These are phyloP conservation scores for Nasonovia ribisnigri DNA, from an alignment of 2,888 invertebrate species.

Conservation along the genomic window DNA sequence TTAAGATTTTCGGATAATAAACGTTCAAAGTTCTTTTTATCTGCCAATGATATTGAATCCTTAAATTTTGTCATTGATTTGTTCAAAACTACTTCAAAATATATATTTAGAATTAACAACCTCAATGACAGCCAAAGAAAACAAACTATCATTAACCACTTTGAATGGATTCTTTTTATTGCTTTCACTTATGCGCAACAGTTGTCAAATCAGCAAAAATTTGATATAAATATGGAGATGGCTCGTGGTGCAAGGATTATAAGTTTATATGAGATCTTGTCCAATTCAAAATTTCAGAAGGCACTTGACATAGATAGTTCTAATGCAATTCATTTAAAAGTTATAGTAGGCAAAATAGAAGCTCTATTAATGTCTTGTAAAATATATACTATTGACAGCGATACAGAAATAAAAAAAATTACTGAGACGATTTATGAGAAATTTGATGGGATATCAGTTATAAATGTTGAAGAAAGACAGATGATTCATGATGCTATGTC, in stretches of 20 bases:
- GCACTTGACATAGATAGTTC: background rate
- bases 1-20: background rate
- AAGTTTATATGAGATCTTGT: too few relatives aligned
- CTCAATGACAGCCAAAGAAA: background rate
- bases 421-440: constrained; percentile 66
- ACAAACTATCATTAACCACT: background rate
- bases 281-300: too few relatives aligned
- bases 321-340: constrained; percentile 48
- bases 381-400: constrained; percentile 66
- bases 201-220: too few relatives aligned
- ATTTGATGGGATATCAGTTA: constrained; percentile 50
- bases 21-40: background rate
- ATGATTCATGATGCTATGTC: constrained; percentile 72
- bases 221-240: too few relatives aligned
- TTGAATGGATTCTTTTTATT: too few relatives aligned
- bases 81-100: background rate
- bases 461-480: constrained; percentile 71
- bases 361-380: constrained; percentile 66
- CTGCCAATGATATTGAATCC: constrained; percentile 22
- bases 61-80: constrained; percentile 20
- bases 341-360: constrained; percentile 52
- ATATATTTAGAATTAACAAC: background rate
- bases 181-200: too few relatives aligned
- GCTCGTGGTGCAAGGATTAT: too few relatives aligned
- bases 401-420: constrained; percentile 66